Evolutionary conservation across 2,888 invertebrate species (phyloP), one percentile per base, ranked within the genome.

Genomic region (Orchestes rusci): DNA sequence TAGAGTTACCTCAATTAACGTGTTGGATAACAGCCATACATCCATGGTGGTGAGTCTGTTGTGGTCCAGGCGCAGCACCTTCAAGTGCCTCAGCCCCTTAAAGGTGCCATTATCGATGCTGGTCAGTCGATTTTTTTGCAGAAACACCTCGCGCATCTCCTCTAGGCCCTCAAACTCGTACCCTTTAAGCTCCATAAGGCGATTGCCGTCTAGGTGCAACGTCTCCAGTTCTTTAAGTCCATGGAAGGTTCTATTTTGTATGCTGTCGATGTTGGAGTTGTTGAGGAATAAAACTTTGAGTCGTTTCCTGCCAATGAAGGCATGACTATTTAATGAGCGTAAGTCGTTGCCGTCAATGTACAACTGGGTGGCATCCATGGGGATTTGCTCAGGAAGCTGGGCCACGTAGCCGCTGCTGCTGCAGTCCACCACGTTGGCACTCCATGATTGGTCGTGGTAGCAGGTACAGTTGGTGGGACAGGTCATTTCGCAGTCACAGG

Each of bases 401-500:
- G 76, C 76, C 37, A 75, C 70, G 66, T 84, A 83, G 37, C 80
- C 82, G 52, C 81, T 77, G 48, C 72, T 57, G 35, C 84, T 82
- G 63, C 89, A 89, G 66, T 88, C 87, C 38, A 89, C 87, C 35
- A 89, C 84, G 70, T 89, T 89, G 15, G 86, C 85, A 32, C 82
- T 79, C 85, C 88, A 90, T 16, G 84, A 82, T 63, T 86, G 84
- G 67, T 91, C 90, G 63, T 88, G 86, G 70, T 87, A 91, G 68
- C 91, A 92, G 42, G 84, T 84, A 69, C 91, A 92, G 63, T 86
- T 86, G 43, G 75, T 76, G 16, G 91, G 91, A 61, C 91, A 92
- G 38, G 85, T 87, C 84, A 89, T 89, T 73, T 91, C 86, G 71
- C 91, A 92, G 69, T 92, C 91, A 66, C 91, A 92, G 23, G 87